These are phyloP conservation scores for Pimephales promelas DNA, from an alignment of 2,113 vertebrate genomes.

Conservation along the genomic window DNA sequence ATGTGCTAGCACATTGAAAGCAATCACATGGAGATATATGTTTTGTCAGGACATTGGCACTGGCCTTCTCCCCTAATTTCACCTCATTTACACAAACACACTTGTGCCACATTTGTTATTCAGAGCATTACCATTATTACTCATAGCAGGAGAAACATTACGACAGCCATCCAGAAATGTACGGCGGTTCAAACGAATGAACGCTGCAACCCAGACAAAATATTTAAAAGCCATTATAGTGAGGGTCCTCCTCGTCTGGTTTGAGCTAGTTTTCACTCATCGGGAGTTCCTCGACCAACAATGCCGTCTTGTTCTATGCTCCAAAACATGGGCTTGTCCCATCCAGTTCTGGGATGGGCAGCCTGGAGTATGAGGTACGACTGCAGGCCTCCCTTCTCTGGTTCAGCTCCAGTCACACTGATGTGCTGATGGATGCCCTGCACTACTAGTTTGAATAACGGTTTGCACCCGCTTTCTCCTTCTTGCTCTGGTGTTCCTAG, in stretches of 20 bases:
- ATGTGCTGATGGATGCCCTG: conserved; percentile 43
- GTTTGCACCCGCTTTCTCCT: conserved; percentile 72
- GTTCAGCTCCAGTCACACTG: conserved; percentile 50
- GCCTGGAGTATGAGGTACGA: conserved; percentile 2
- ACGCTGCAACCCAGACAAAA: conserved; percentile 51
- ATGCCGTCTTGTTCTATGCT: conserved; percentile 54
- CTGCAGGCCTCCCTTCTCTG: conserved; percentile 24
- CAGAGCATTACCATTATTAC: conserved; percentile 55
- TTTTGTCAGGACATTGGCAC: conserved; percentile 55
- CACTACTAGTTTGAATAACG: conserved; percentile 74
- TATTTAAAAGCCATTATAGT: conserved; percentile 55
- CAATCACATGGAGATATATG: conserved; percentile 47
- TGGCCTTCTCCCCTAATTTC: conserved; percentile 31
- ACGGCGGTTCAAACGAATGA: conserved; percentile 34
- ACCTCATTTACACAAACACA: conserved; percentile 52
- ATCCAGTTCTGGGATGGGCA: conserved; percentile 19
- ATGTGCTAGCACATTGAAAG: conserved; percentile 48
- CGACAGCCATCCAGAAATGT: conserved; percentile 57
- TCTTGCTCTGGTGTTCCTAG: conserved; percentile 84
- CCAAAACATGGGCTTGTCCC: conserved; percentile 46
- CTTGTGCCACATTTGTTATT: conserved; percentile 60
- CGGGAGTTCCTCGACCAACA: conserved; percentile 26
- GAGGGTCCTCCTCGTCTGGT: conserved; percentile 52
- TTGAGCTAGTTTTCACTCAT: conserved; percentile 45
- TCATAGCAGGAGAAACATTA: conserved; percentile 38